A percentile compares a stretch with the other conserved stretches of the same genome.
These are phyloP conservation scores for Perodicticus potto DNA, from an alignment of 2,797 vertebrate genomes.

Conservation along the genomic window DNA sequence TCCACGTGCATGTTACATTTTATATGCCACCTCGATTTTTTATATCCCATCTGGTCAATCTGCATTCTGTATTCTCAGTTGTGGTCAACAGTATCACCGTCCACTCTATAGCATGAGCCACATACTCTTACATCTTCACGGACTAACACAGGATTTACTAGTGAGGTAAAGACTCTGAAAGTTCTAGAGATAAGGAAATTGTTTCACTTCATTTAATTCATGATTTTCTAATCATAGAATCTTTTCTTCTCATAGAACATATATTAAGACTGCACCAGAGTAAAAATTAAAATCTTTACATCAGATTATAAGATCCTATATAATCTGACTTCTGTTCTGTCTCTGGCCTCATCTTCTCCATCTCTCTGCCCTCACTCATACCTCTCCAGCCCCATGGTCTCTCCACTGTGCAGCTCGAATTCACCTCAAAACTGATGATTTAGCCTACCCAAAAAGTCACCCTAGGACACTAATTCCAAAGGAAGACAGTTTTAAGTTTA, in stretches of 20 bases:
- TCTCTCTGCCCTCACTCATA: neutral
- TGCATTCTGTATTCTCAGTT: neutral
- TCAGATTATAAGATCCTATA: neutral
- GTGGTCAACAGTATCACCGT: neutral
- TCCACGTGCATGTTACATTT: neutral
- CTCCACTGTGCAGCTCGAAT: neutral
- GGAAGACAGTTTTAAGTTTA: neutral
- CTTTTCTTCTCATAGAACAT: neutral
- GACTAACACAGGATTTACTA: neutral
- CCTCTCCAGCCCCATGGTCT: neutral
- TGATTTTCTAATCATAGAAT: neutral
- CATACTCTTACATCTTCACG: neutral
- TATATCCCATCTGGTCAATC: conserved; percentile 5
- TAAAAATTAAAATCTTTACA: neutral
- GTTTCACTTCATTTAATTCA: neutral
- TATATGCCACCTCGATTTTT: neutral
- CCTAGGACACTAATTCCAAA: neutral
- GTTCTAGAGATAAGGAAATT: neutral
- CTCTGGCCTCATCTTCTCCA: neutral
- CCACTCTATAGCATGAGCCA: neutral
- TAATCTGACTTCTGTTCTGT: neutral
- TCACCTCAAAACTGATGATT: neutral
- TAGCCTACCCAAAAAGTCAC: neutral
- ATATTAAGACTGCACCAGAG: neutral
- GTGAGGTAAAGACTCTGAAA: neutral